These are phyloP conservation scores for Propsilocerus akamusi DNA, from an alignment of 1,140 invertebrate genomes.

Conservation along the genomic window DNA sequence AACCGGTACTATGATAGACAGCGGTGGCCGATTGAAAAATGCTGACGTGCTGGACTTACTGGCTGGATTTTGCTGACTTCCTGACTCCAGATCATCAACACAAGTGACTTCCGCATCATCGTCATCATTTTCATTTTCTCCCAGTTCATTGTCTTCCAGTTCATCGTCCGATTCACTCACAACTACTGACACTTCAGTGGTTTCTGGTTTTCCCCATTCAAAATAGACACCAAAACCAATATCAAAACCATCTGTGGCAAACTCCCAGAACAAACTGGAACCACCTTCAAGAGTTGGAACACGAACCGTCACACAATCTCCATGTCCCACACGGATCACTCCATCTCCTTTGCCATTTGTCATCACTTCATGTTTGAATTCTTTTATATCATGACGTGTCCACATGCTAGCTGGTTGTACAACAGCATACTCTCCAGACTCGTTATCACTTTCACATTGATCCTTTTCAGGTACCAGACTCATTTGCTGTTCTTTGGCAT, in stretches of 20 bases:
- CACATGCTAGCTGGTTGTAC: constrained; percentile 83
- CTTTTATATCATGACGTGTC: constrained; percentile 78
- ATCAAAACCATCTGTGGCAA: constrained; percentile 96
- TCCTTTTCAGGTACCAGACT: constrained; percentile 9
- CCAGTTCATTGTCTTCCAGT: neutral
- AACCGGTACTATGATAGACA: constrained; percentile 73
- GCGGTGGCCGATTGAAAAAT: constrained; percentile 28
- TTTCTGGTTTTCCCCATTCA: constrained; percentile 82
- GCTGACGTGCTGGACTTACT: constrained; percentile 9
- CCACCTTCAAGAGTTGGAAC: constrained; percentile 95
- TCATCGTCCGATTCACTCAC: constrained; percentile 88
- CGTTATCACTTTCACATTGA: constrained; percentile 13
- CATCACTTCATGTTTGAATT: constrained; percentile 80
- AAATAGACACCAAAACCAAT: constrained; percentile 98
- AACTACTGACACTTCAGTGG: constrained; percentile 69
- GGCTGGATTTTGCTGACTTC: constrained; percentile 23
- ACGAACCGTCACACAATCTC: constrained; percentile 91
- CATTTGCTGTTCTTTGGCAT: constrained; percentile 10
- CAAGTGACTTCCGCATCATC: constrained; percentile 40
- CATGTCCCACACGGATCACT: constrained; percentile 84
- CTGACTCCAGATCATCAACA: constrained; percentile 25
- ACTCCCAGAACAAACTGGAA: constrained; percentile 96
- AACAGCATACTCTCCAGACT: constrained; percentile 25
- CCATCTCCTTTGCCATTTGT: constrained; percentile 78
- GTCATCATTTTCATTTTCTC: constrained; percentile 54